A percentile compares a stretch with the other conserved stretches of the same genome.
Evolutionary conservation across 2,113 vertebrate genomes (phyloP).

Genomic region (Oenanthe melanoleuca): DNA sequence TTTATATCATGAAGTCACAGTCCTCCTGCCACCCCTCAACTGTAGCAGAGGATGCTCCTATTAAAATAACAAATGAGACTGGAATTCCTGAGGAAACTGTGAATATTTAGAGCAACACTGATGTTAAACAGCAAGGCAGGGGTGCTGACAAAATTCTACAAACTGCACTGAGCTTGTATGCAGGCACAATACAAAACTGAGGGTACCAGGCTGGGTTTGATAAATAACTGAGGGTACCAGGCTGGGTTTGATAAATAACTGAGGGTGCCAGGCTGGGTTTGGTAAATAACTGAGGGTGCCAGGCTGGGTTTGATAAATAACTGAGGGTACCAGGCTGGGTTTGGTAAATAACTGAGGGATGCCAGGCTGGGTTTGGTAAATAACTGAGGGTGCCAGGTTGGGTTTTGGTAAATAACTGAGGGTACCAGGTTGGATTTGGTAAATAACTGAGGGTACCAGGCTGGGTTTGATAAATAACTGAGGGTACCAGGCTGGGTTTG

Average conservation of each 20-base stretch:
- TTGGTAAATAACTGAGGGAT: neutral
- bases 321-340: no score
- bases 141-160: rapidly evolving
- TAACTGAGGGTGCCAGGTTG: neutral
- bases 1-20: neutral
- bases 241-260: neutral
- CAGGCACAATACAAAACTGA: neutral
- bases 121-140: neutral
- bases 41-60: neutral
- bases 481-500: no score
- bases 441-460: neutral
- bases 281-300: neutral
- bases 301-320: neutral
- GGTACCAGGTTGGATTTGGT: no score
- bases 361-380: neutral
- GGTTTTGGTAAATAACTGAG: neutral
- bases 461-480: neutral
- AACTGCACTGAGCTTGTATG: neutral
- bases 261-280: no score
- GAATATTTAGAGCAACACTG: neutral
- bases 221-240: neutral
- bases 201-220: no score
- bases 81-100: neutral
- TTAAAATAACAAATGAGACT: neutral
- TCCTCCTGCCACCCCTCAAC: neutral